Percentiles rank a stretch among this genome's conserved stretches.
phyloP scores from a whole-genome alignment of 2,888 invertebrate species.

The Incurvaria masculella region DNA sequence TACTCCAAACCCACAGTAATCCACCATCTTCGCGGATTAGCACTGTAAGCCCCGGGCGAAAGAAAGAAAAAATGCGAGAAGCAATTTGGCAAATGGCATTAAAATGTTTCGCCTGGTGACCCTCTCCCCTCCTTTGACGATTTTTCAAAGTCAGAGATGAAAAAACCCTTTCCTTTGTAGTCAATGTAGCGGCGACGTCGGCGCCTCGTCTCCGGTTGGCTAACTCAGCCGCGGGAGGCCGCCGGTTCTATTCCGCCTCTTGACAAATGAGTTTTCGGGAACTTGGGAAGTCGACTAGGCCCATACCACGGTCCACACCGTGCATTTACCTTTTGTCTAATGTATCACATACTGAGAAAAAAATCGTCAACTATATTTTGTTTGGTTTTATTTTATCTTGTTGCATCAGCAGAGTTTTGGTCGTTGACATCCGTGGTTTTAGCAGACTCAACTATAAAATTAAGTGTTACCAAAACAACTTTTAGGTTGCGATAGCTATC shows the following conservation, averaged over 20 bases:
- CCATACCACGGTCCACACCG: too few species aligned
- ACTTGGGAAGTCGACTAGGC: too few species aligned
- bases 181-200: constrained; percentile 49
- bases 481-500: too few species aligned
- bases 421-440: too few species aligned
- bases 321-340: too few species aligned
- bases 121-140: constrained; percentile 45
- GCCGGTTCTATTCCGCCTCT: constrained; percentile 32
- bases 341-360: too few species aligned
- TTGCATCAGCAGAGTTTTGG: too few species aligned
- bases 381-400: too few species aligned
- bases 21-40: constrained; percentile 52
- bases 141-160: constrained; percentile 49
- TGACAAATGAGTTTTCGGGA: neutral
- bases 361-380: too few species aligned
- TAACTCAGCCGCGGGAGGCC: constrained; percentile 19
- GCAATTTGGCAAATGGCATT: constrained; percentile 59
- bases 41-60: constrained; percentile 31
- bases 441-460: too few species aligned
- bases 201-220: constrained; percentile 47
- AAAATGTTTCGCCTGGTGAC: constrained; percentile 51
- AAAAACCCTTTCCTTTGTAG: constrained; percentile 45
- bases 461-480: too few species aligned
- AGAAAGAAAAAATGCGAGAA: constrained; percentile 51
- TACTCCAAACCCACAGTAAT: constrained; percentile 49